Conservation (phyloP, 1,140 invertebrate genomes). For the Anthonomus grandis region DNA sequence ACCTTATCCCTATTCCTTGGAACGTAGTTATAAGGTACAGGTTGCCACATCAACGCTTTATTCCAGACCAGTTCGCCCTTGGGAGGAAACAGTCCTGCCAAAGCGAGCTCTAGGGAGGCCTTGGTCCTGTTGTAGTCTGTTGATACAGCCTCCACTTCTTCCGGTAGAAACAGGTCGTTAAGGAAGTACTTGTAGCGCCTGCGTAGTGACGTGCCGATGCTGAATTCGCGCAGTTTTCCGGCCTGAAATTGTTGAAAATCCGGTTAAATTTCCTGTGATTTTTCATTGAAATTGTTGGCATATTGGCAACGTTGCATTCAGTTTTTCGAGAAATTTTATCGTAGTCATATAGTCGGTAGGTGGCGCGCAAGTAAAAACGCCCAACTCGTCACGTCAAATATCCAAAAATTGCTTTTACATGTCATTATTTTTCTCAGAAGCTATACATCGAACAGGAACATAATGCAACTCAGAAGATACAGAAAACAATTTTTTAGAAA, state of each 20-base stretch:
- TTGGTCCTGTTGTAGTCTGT: constrained; percentile 56
- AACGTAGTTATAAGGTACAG: constrained; percentile 65
- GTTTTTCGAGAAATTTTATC: no score
- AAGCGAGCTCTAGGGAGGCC: constrained; percentile 62
- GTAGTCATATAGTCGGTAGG: no score
- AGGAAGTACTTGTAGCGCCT: constrained; percentile 60
- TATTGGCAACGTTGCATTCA: neutral
- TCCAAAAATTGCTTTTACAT: no score
- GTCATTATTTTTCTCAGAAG: no score
- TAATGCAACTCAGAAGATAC: no score
- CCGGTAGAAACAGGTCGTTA: constrained; percentile 56
- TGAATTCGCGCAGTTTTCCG: constrained; percentile 52
- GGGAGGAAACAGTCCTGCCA: constrained; percentile 84
- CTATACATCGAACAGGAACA: no score
- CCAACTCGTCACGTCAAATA: no score
- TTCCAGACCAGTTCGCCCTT: constrained; percentile 66
- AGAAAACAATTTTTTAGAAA: no score
- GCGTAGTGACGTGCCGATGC: constrained; percentile 59
- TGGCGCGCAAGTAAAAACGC: no score
- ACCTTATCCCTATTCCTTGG: constrained; percentile 22
- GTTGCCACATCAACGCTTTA: constrained; percentile 73
- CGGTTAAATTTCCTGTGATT: neutral
- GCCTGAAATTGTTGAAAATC: constrained; percentile 19
- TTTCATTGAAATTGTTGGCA: neutral
- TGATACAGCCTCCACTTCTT: constrained; percentile 28